These are phyloP conservation scores for crab-eating macaque (Macaca fascicularis) DNA, from an alignment of 2,113 vertebrate genomes.

Conservation along the genomic window DNA sequence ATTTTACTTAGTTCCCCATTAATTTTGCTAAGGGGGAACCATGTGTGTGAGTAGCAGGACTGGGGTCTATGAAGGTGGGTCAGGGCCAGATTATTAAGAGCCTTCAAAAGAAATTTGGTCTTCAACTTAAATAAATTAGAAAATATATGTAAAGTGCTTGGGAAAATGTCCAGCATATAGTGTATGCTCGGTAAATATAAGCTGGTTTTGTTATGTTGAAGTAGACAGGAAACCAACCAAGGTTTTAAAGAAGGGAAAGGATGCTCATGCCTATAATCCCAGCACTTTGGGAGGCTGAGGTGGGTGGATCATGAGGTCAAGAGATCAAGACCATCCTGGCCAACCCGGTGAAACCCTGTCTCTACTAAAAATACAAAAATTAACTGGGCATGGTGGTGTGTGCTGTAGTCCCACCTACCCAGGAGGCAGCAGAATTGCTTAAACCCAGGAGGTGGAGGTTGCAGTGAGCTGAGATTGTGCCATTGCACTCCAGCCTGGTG, in stretches of 20 bases:
- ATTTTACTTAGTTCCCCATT: background rate
- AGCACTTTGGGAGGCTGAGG: too few species aligned
- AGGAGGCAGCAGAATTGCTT: too few species aligned
- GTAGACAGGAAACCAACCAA: background rate
- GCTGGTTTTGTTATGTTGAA: background rate
- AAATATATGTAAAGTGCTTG: background rate
- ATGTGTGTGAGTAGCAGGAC: background rate
- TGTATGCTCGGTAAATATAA: background rate
- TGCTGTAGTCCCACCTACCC: too few species aligned
- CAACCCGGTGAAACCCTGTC: too few species aligned
- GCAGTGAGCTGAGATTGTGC: too few species aligned
- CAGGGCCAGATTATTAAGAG: background rate
- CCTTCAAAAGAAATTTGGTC: background rate
- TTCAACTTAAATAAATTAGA: background rate
- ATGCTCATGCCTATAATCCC: too few species aligned
- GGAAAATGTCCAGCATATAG: background rate
- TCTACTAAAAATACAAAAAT: too few species aligned
- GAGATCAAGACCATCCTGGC: too few species aligned
- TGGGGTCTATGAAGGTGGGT: background rate
- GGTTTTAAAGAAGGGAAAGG: background rate
- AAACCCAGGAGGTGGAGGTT: too few species aligned
- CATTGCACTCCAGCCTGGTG: too few species aligned
- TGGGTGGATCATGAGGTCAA: too few species aligned
- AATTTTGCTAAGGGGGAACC: background rate
- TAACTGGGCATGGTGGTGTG: too few species aligned